phyloP scores from a whole-genome alignment of 1,140 invertebrate genomes.

The Pomacea maculata region DNA sequence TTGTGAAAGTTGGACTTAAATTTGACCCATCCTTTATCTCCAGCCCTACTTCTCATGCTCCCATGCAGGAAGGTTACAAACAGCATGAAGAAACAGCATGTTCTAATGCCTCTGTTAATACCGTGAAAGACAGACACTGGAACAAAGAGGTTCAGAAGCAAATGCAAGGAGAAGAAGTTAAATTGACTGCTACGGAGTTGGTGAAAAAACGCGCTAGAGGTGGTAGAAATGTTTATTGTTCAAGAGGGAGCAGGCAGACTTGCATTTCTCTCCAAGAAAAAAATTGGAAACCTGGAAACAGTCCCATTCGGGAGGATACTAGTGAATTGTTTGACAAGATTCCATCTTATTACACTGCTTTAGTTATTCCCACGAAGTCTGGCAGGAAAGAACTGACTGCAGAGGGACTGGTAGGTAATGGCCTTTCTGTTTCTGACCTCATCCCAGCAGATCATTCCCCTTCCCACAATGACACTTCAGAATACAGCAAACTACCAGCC shows the following conservation, averaged over 20 bases:
- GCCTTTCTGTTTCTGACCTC: slow-evolving; percentile 36
- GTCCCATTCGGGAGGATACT: slow-evolving; percentile 18
- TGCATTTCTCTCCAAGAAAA: not conserved
- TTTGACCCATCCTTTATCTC: too few relatives aligned
- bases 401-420: slow-evolving; percentile 10
- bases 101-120: too few relatives aligned
- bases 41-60: too few relatives aligned
- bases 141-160: too few relatives aligned
- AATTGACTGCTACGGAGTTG: too few relatives aligned
- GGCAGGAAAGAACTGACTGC: slow-evolving; percentile 33
- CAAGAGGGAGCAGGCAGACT: not conserved
- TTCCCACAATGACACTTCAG: slow-evolving; percentile 20
- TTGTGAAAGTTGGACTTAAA: too few relatives aligned
- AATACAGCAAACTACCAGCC: slow-evolving; percentile 55
- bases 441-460: slow-evolving; percentile 47
- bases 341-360: slow-evolving; percentile 54
- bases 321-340: slow-evolving; percentile 55
- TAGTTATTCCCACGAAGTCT: slow-evolving; percentile 48
- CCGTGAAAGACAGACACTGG: too few relatives aligned
- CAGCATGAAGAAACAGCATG: too few relatives aligned
- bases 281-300: not conserved
- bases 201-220: not conserved
- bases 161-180: too few relatives aligned
- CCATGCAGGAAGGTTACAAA: too few relatives aligned
- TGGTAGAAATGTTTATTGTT: not conserved